Base-by-base conservation (phyloP, 2,888 invertebrate species). In the Griposia aprilina region DNA sequence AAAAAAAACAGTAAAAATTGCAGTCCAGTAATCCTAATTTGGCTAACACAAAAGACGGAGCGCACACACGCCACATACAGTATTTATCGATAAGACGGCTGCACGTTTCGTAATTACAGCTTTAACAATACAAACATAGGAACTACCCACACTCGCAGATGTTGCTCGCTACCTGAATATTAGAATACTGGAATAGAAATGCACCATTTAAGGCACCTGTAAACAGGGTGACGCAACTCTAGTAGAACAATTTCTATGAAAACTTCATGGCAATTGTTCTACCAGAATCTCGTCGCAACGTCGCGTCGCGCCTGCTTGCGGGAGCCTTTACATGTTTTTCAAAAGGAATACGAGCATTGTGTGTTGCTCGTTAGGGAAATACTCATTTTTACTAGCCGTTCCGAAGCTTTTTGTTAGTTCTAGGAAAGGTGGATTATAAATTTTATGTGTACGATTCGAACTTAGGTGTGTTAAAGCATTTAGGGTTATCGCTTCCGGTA, bases 31-130 rank as follows among this genome's bases (percentile, higher is more conserved):
- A 45, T 76, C 41, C 41, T 66, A 74, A 70, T 72, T 76, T n/a
- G 55, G 70, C 30, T 41, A 63, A 55, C 45, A 72, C 63, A 73
- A 78, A 70, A 63, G 65, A 26, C 30, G 68, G 11, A 52, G n/a
- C 55, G 13, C 30, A 45, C 30, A 71, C 72, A 45, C 65, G 63
- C 65, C 36, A 68, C 78, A 45, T 52, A 45, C 72, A 70, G 73
- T 84, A 82, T 77, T 78, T 84, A 88, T 88, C 77, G 84, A 85
- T 87, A 87, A 86, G 84, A 78, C 76, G 74, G 59, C 77, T 74
- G 73, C 78, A 82, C 66, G 76, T 83, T 89, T 72, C 75, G 83
- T 86, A 89, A 91, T 90, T 87, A 88, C 81, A 63, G 76, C 76
- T 70, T 68, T 81, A 86, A 86, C 80, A 84, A 82, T 82, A 81